Evolutionary conservation across 2,888 invertebrate species (phyloP).

Genomic region (Thecophora atra): DNA sequence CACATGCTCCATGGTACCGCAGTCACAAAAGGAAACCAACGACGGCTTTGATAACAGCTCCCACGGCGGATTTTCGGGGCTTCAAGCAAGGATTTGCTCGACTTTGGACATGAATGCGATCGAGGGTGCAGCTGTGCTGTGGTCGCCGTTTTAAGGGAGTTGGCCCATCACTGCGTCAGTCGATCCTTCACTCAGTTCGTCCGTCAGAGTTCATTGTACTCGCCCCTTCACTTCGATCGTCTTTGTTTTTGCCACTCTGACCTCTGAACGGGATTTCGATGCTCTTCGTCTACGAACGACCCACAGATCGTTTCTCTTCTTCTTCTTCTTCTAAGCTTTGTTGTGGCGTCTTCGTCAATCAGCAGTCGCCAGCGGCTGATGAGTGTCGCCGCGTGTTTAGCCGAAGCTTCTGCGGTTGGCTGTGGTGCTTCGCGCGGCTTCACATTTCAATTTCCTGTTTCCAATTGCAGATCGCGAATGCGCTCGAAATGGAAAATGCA

Average conservation of each 20-base stretch:
- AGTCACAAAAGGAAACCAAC: too few relatives aligned
- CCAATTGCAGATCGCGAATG: constrained; percentile 30
- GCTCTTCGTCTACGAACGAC: background rate
- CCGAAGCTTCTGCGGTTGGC: background rate
- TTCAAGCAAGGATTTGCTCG: background rate
- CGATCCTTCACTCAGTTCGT: background rate
- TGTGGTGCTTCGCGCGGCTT: constrained; percentile 22
- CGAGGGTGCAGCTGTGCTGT: background rate
- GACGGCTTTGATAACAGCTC: constrained; percentile 18
- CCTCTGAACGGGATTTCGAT: too few relatives aligned
- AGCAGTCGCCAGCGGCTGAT: constrained; percentile 43
- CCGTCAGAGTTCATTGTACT: too few relatives aligned
- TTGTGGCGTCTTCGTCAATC: background rate
- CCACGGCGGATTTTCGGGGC: background rate
- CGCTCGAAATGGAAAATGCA: constrained; percentile 39
- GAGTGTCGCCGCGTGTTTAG: constrained; percentile 41
- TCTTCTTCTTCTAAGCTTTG: background rate
- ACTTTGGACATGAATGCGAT: background rate
- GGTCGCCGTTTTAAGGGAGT: too few relatives aligned
- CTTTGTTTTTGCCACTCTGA: too few relatives aligned
- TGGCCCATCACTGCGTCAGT: too few relatives aligned
- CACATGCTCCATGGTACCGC: constrained; percentile 18
- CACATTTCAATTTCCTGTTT: constrained; percentile 45
- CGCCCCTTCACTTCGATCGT: too few relatives aligned
- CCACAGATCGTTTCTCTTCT: background rate